phyloP scores from a whole-genome alignment of 2,888 invertebrate genomes.

The Chalcosyrphus nemorum region DNA sequence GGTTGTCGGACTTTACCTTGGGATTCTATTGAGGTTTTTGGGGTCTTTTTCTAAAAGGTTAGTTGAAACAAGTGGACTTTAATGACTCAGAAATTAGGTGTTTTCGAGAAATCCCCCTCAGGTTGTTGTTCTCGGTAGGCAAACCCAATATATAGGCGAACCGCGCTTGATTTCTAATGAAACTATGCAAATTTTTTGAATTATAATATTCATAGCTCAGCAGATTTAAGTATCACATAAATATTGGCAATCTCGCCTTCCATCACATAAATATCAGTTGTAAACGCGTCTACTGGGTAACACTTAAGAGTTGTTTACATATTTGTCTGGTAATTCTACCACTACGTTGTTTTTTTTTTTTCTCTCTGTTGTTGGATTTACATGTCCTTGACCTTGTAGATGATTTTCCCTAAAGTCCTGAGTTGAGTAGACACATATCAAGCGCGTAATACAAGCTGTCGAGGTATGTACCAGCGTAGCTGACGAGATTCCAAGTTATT shows the following conservation, averaged over 20 bases:
- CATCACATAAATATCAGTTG: not conserved
- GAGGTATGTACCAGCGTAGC: too few relatives aligned
- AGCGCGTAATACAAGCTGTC: not conserved
- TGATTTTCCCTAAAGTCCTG: not conserved
- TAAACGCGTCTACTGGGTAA: not conserved
- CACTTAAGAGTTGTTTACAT: not conserved
- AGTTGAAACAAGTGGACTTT: not conserved
- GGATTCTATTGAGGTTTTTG: not conserved
- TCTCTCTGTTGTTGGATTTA: too few relatives aligned
- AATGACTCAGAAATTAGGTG: not conserved
- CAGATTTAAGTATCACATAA: not conserved
- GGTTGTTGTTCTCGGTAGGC: too few relatives aligned
- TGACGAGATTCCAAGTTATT: not conserved
- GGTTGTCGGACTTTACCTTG: not conserved
- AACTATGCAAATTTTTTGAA: not conserved
- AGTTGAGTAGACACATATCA: not conserved
- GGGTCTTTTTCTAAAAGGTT: not conserved
- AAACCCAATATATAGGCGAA: too few relatives aligned
- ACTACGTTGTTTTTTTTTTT: not conserved
- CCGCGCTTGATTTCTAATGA: too few relatives aligned
- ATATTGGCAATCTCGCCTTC: not conserved
- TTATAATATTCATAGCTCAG: not conserved
- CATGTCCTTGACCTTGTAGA: not conserved
- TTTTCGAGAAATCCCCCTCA: not conserved
- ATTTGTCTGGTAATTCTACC: not conserved